Evolutionary conservation across 2,113 vertebrate species (phyloP).

Genomic region (Lamprologus speciosus): DNA sequence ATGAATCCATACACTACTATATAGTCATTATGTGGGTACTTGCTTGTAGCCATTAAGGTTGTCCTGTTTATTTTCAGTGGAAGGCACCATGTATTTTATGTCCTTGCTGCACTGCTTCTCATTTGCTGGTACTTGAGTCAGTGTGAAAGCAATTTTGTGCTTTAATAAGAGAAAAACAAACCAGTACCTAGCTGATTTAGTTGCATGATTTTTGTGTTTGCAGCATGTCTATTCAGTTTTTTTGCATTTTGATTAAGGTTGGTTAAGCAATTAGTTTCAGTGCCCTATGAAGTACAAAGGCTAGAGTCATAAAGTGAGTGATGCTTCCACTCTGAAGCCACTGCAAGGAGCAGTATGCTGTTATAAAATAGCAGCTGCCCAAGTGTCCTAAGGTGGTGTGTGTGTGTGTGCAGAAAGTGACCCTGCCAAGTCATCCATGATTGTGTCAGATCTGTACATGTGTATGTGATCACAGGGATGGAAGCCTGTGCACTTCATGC

Average conservation of each 20-base stretch:
- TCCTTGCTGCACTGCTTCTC: neutral
- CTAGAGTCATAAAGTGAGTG: neutral
- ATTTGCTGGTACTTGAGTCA: neutral
- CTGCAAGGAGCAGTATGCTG: neutral
- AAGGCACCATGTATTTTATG: neutral
- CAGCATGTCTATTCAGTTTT: neutral
- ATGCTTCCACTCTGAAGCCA: neutral
- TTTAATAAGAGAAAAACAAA: neutral
- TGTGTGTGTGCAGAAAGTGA: constrained; percentile 5
- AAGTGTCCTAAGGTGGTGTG: constrained; percentile 26
- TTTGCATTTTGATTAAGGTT: neutral
- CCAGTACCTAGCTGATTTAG: neutral
- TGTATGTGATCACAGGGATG: constrained; percentile 46
- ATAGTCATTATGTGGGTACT: constrained; percentile 25
- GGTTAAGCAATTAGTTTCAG: neutral
- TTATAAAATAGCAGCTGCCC: constrained; percentile 25
- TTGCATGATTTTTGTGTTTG: neutral
- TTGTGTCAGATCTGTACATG: constrained; percentile 40
- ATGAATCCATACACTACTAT: constrained; percentile 10
- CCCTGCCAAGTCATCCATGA: constrained; percentile 43
- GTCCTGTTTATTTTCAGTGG: neutral
- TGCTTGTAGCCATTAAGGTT: constrained; percentile 33
- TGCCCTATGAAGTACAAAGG: neutral
- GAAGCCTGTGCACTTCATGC: neutral
- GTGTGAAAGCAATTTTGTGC: neutral